A percentile compares a stretch with the other conserved stretches of the same genome.
These are phyloP conservation scores for Emys orbicularis DNA, from an alignment of 2,797 vertebrate species.

Conservation along the genomic window DNA sequence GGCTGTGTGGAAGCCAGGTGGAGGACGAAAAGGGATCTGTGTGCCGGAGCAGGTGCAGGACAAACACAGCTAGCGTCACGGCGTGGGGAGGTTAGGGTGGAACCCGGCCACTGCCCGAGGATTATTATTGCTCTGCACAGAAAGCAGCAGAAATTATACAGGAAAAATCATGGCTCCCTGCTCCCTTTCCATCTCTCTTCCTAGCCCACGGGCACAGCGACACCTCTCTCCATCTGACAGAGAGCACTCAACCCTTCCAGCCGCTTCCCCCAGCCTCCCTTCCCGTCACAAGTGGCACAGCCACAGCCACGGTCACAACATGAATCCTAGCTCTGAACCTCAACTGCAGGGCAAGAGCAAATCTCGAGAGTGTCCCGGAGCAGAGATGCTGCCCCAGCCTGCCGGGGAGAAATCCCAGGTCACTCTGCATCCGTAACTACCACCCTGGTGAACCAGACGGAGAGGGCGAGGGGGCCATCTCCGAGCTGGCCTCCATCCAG, in stretches of 20 bases:
- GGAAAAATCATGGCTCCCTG: neutral
- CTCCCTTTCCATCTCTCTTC: neutral
- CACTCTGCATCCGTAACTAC: neutral
- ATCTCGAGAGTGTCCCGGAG: neutral
- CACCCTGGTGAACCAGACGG: neutral
- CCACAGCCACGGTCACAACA: neutral
- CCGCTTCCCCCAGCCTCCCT: slow-evolving; percentile 20
- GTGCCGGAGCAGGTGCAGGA: too few relatives aligned
- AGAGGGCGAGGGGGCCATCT: neutral
- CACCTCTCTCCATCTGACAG: too few relatives aligned
- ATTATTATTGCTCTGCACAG: neutral
- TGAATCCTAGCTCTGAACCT: neutral
- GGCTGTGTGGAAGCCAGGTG: neutral
- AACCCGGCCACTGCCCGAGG: accelerated
- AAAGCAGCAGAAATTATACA: neutral
- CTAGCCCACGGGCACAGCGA: neutral
- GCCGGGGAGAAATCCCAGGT: neutral
- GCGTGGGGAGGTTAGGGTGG: neutral
- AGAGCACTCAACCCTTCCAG: too few relatives aligned
- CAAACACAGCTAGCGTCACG: neutral
- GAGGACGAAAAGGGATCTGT: neutral
- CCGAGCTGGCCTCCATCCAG: neutral
- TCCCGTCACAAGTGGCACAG: slow-evolving; percentile 42
- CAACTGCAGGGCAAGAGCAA: neutral
- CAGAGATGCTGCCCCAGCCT: neutral